Evolutionary conservation across 2,113 vertebrate genomes (phyloP), one percentile per base, ranked within the genome.

Genomic region (Stomatorhinus ivindoensis): DNA sequence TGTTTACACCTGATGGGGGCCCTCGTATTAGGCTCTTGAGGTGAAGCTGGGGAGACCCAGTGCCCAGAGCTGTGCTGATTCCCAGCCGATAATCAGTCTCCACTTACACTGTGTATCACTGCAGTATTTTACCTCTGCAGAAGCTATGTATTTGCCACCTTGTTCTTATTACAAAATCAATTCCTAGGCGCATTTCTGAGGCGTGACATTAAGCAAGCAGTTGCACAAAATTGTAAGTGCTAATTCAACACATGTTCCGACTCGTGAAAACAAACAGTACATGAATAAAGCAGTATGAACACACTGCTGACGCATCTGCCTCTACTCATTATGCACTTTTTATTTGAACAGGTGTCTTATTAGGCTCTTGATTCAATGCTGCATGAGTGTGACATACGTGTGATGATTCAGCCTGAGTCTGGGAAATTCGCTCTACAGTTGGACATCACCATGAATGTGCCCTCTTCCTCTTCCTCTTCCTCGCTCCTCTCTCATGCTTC

Each of bases 111-210:
- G 53, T 48, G 39, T 58, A 46, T 6, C 17, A 69, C 89, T 88
- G 88, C 80, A 83, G 24, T 73, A 31, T 89, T 61, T 90, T 87
- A 86, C 82, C 87, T 61, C 73, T 89, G 48, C 69, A 85, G 82
- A 58, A 89, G 51, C 51, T 47, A 15, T 61, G 61, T 19, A 48
- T 85, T 85, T 31, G 9, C 5, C 47, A 46, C 50, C 82, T 51
- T n/a, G 50, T 46, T 44, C 51, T 83, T 83, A 89, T 89, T 48
- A 55, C 73, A 27, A 82, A 88, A 53, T 53, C 80, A 65, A 85
- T 89, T 86, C 15, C 51, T 82, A 27, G 51, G 39, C 82, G 17
- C 48, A 53, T 89, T 89, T 89, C 76, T 46, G 17, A 27, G 31
- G 50, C 4, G 85, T 24, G 42, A 47, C 42, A n/a, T 84, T 24